Evolutionary conservation across 2,888 invertebrate species (phyloP), one percentile per base, ranked within the genome.

Genomic region (Hedya salicella): DNA sequence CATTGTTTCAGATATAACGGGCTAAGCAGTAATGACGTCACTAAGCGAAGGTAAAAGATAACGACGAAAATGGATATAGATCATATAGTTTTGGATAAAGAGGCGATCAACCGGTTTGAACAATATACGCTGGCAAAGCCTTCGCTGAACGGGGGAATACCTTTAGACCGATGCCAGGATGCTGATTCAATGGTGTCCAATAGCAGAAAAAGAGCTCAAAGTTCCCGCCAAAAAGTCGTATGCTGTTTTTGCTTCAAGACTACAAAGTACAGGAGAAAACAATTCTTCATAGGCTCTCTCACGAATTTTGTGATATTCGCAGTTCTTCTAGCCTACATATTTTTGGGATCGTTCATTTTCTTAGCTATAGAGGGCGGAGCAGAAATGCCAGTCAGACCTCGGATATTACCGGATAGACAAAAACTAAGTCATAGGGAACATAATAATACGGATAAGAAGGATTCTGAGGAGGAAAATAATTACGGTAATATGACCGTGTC

Each of bases 261-360:
- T 74, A 93, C 93, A 36, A 93, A 92, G 82, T 91, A 87, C 74
- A 86, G 90, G 79, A 86, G 88, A 88, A 92, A 88, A 87, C 94
- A 95, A 75, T 95, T 95, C 80, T 90, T 95, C 75, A 95, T 96
- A 62, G 95, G 96, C 13, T 94, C 96, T 70, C 93, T 96, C 74
- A 96, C 96, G 70, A 97, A 97, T 85, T 91, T 97, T 75, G 95
- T 96, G 73, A 97, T 97, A 85, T 97, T 97, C 87, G 93, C 95
- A 62, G 93, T 97, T 62, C 93, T 97, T 46, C 93, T 97, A 77
- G 96, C 96, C 21, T 97, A 97, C 85, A 97, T 97, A 40, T 93
- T 93, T 78, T 78, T 94, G 79, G 95, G 95, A 61, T 96, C 96
- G 65, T 95, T 97, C 84, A 95, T 97, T 88, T 97, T 97, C 88